Conservation (phyloP, 2,888 invertebrate species). For the Phalera bucephala region DNA sequence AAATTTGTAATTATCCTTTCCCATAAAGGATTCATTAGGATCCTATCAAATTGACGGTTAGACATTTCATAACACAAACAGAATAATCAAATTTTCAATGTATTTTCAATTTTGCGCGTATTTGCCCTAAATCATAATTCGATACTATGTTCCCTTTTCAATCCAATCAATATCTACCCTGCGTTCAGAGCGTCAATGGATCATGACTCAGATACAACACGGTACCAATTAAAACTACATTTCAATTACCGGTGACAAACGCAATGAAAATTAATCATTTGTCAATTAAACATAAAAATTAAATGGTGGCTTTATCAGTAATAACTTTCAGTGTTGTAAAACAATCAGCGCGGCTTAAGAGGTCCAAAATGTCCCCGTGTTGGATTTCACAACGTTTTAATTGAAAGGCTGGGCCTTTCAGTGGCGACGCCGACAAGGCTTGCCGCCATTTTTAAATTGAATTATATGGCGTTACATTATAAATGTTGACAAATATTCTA, state of each 20-base stretch:
- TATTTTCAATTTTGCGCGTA: too few relatives aligned
- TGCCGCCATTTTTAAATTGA: conserved; percentile 45
- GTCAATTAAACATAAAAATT: conserved; percentile 9
- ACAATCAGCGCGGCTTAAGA: conserved; percentile 29
- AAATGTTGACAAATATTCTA: conserved; percentile 39
- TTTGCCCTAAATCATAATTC: too few relatives aligned
- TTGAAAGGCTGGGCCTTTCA: conserved; percentile 26
- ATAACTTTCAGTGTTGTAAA: conserved; percentile 27
- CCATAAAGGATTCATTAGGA: too few relatives aligned
- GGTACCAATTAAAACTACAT: conserved; percentile 2
- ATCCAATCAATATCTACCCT: background rate
- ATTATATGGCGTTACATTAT: conserved; percentile 39
- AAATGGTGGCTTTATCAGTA: conserved; percentile 3
- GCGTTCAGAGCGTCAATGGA: background rate
- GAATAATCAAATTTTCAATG: too few relatives aligned
- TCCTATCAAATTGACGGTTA: too few relatives aligned
- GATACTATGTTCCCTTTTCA: background rate
- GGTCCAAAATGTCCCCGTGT: conserved; percentile 30
- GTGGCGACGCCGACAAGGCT: conserved; percentile 46
- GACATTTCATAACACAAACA: too few relatives aligned
- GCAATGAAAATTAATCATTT: conserved; percentile 7
- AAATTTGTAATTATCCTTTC: too few relatives aligned
- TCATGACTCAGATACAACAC: background rate
- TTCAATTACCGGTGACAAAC: conserved; percentile 1
- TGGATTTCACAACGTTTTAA: conserved; percentile 55